Evolutionary conservation across 2,888 invertebrate species (phyloP), one percentile per base, ranked within the genome.

Genomic region (Sarcophaga subvicina): DNA sequence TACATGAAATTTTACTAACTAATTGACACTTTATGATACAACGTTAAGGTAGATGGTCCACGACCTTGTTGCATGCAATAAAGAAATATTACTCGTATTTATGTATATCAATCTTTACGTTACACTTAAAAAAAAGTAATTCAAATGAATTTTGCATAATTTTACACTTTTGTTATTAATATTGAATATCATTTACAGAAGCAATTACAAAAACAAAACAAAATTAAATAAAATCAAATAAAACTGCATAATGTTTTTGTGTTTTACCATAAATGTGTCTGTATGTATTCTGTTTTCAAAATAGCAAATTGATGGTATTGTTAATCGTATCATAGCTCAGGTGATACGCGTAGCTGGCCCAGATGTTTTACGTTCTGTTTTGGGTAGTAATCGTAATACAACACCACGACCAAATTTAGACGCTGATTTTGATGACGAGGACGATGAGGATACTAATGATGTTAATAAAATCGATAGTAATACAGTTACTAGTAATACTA

Each of bases 291-390:
- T 49, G 49, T 85, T 86, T 88, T 87, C 59, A 88, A 90, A 89
- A 79, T 92, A 93, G 93, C 92, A 93, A 93, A 91, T 93, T 91
- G 93, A 93, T 90, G 91, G 90, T 84, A 93, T 93, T 90, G 93
- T 93, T 83, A 93, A 93, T 91, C 92, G 92, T 85, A 91, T 93
- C 86, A 92, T 93, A 90, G 91, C 92, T 83, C 93, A 93, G 93
- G 94, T 97, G 91, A 96, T 97, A 93, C 95, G 96, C 90, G 95
- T 96, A 88, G 95, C 97, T 91, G 97, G 97, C 66, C 96, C 97
- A 20, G 94, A 96, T 89, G 94, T 97, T 89, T 90, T 93, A 54
- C 92, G 91, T 59, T 91, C 92, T 14, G 88, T 93, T 66, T 89
- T 93, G 88, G 91, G 91, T 81, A 91, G 90, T 71, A 90, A 91